Conservation (phyloP, 2,888 invertebrate species). For the Dolichopus griseipennis region DNA sequence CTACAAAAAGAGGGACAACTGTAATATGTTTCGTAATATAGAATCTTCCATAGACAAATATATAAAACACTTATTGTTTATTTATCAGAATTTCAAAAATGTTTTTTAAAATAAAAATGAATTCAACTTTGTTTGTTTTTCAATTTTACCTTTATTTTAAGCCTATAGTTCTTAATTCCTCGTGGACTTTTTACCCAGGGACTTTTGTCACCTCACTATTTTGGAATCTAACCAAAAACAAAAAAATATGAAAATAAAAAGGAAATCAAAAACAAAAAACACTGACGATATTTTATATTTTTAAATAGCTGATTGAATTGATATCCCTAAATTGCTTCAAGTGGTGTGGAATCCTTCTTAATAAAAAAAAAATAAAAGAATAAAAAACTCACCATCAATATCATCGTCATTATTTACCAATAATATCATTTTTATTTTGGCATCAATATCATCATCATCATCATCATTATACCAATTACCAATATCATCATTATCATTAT, state of each 20-base stretch:
- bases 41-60: no score
- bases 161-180: no score
- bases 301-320: not conserved
- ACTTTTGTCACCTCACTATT: no score
- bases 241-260: not conserved
- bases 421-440: not conserved
- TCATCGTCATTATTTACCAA: not conserved
- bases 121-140: no score
- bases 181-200: no score
- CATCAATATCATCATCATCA: not conserved
- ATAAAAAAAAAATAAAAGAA: not conserved
- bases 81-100: no score
- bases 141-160: no score
- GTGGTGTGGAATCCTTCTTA: constrained; percentile 2
- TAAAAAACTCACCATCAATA: not conserved
- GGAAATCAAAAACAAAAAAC: not conserved
- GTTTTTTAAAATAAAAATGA: no score
- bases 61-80: no score
- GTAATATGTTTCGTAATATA: no score
- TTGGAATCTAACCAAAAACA: not conserved
- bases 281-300: not conserved
- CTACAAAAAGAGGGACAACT: no score
- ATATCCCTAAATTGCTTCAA: constrained; percentile 6
- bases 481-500: not conserved
- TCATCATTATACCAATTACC: not conserved